Percentiles rank a stretch among this genome's conserved stretches.
phyloP scores from a whole-genome alignment of 1,140 invertebrate genomes.

The Steinernema feltiae region DNA sequence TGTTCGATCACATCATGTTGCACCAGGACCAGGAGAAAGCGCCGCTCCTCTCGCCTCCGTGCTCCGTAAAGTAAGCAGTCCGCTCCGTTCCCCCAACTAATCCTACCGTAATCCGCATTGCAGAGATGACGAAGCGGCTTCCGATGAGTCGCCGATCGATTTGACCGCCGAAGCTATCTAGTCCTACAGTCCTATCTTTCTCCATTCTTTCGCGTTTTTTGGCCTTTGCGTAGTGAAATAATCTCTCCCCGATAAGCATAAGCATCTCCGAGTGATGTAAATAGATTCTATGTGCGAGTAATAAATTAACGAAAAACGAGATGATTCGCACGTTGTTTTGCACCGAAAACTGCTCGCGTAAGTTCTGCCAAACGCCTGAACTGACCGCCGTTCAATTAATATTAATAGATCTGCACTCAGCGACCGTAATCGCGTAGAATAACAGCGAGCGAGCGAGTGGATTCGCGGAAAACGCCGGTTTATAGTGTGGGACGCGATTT shows the following conservation, averaged over 20 bases:
- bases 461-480: too few relatives aligned
- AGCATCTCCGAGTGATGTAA: background rate
- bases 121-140: background rate
- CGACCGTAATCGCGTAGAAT: too few relatives aligned
- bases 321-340: background rate
- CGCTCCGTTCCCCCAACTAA: background rate
- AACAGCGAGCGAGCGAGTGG: too few relatives aligned
- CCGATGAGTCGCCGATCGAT: constrained; percentile 11
- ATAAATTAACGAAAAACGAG: background rate
- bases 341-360: background rate
- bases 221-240: background rate
- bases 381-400: too few relatives aligned
- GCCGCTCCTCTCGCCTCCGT: background rate
- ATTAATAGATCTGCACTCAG: too few relatives aligned
- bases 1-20: constrained; percentile 6
- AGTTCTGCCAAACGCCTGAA: background rate
- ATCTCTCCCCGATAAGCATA: background rate
- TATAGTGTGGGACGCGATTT: too few relatives aligned
- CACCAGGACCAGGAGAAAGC: constrained; percentile 11
- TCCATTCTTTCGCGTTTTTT: too few relatives aligned
- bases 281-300: background rate
- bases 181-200: background rate
- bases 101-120: background rate
- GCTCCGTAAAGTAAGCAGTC: constrained; percentile 13
- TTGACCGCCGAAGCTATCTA: constrained; percentile 9